These are phyloP conservation scores for Melinopterus prodromus DNA, from an alignment of 2,888 invertebrate genomes.

Conservation along the genomic window DNA sequence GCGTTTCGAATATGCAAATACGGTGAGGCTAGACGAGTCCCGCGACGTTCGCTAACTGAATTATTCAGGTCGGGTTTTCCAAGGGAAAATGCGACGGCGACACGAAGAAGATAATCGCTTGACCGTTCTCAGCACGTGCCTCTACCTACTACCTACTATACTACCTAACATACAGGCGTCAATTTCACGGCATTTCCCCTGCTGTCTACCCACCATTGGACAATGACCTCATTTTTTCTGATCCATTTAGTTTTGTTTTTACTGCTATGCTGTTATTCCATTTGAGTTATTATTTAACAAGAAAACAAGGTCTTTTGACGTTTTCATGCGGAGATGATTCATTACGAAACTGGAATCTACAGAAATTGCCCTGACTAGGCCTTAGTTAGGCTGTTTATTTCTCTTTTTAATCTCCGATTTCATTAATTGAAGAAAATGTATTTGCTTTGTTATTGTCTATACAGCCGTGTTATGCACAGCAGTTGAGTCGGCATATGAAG, in stretches of 20 bases:
- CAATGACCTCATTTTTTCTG: not conserved
- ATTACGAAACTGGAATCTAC: no score
- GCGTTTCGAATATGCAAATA: not conserved
- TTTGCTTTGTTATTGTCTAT: no score
- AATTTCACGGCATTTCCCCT: not conserved
- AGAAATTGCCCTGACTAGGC: no score
- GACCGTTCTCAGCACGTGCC: not conserved
- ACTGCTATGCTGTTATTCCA: no score
- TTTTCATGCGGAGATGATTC: no score
- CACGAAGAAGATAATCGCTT: not conserved
- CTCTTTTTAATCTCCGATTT: no score
- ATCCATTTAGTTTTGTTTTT: not conserved
- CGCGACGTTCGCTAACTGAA: constrained; percentile 16
- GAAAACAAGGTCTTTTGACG: no score
- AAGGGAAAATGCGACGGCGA: not conserved
- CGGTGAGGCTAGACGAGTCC: not conserved
- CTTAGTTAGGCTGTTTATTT: no score
- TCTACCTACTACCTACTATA: not conserved
- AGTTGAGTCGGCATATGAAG: no score
- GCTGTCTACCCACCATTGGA: not conserved
- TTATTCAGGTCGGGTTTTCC: constrained; percentile 22
- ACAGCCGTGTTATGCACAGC: no score
- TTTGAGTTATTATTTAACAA: no score
- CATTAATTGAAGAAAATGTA: no score
- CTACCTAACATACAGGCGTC: not conserved